Evolutionary conservation across 35 echinoderm and acorn worm genomes (phyloP).

Genomic region (Diadema setosum): DNA sequence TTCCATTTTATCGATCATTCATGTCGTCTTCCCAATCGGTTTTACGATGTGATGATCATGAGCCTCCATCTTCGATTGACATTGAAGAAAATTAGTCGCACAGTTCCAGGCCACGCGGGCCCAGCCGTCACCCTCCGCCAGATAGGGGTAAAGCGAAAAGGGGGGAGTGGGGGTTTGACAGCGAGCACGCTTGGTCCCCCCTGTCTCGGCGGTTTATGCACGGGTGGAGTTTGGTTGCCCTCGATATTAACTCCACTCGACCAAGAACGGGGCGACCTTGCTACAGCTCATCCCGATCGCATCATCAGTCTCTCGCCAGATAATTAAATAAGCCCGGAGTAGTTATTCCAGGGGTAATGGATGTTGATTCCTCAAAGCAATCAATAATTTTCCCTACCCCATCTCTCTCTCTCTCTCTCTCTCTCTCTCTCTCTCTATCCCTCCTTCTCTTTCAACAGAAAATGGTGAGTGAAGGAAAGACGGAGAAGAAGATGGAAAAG

Average conservation of each 20-base stretch:
- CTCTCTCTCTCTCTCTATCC: neutral
- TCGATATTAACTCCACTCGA: neutral
- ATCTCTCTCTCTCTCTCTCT: neutral
- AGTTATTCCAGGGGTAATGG: neutral
- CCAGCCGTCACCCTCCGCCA: neutral
- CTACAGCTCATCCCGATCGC: neutral
- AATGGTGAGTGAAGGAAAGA: no score
- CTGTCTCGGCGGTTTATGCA: neutral
- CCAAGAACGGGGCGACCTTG: neutral
- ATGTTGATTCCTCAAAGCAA: neutral
- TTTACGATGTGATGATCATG: neutral
- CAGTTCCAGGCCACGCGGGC: neutral
- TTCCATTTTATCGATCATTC: no score
- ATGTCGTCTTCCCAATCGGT: no score
- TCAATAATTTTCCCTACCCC: neutral
- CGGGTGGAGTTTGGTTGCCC: neutral
- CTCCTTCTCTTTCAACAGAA: neutral
- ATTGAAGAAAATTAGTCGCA: neutral
- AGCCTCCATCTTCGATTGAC: neutral
- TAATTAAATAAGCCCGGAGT: slow-evolving; percentile 2
- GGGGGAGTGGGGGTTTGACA: no score
- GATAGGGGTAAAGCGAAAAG: no score
- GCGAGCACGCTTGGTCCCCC: no score
- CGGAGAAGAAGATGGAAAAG: no score
- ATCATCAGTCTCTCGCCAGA: neutral